Evolutionary conservation across 2,113 vertebrate species (phyloP), one percentile per base, ranked within the genome.

Genomic region (Caranx melampygus): DNA sequence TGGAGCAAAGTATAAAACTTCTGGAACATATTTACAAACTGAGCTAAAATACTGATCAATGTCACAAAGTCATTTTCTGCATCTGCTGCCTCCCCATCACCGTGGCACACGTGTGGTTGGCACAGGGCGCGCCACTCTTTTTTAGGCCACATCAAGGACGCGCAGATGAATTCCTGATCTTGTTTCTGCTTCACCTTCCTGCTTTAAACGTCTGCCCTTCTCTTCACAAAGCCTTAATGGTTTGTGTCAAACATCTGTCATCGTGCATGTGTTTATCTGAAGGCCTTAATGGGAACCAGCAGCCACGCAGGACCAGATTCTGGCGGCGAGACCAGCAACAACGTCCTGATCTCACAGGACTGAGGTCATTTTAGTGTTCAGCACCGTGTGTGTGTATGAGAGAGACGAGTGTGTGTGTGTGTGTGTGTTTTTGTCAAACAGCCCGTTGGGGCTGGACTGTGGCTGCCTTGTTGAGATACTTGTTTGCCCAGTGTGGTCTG

Each of bases 171-270:
- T 62, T 51, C 26, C 61, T 44, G 18, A 5, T 69, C 33, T 57
- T 15, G 57, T 79, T 82, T 58, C 55, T 51, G 67, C 20, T 54
- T 83, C 71, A 75, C 60, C 76, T 79, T 65, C 57, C 62, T 42
- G 49, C 72, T 81, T 81, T 76, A 67, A 87, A 78, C 79, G 40
- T 72, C 37, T 70, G 75, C 64, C 72, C 55, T 51, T 76, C 75
- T 64, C 26, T 55, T 83, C 60, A 61, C 67, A 16, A 68, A 75
- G 44, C 62, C 49, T 60, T 84, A 87, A 87, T 82, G 82, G 72
- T 87, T 88, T 81, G 84, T 84, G 77, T 91, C 79, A 86, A 79
- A 75, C 91, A 88, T 92, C 88, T 86, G 85, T 91, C 89, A 88
- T 83, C 88, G 63, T 80, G 58, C 70, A n/a, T 7, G 87, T 90